Conservation (phyloP, 2,888 invertebrate species). For the Drosophila dives region DNA sequence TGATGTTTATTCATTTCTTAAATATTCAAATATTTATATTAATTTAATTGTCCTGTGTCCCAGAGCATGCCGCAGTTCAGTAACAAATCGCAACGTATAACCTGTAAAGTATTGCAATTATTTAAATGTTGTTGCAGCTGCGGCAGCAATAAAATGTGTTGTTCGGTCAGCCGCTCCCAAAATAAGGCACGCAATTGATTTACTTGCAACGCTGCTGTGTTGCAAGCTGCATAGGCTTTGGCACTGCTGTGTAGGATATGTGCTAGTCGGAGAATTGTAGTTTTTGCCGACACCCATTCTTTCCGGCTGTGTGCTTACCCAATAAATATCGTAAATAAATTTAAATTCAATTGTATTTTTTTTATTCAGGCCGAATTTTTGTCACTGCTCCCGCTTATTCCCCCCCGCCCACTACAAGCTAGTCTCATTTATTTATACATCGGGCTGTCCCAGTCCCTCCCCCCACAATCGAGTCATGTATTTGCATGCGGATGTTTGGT, state of each 20-base stretch:
- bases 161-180: conserved; percentile 12
- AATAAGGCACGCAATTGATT: conserved; percentile 37
- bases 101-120: conserved; percentile 1
- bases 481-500: conserved; percentile 14
- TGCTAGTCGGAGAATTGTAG: conserved; percentile 10
- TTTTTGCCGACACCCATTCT: neutral
- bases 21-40: neutral
- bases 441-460: neutral
- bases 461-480: conserved; percentile 10
- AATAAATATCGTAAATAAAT: conserved; percentile 68
- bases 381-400: neutral
- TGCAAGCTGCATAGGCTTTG: conserved; percentile 3
- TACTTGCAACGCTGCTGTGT: neutral
- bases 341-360: conserved; percentile 61
- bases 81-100: conserved; percentile 4
- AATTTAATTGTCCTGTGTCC: neutral
- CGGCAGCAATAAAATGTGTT: conserved; percentile 50
- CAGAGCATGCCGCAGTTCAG: conserved; percentile 18
- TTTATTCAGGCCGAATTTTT: conserved; percentile 37
- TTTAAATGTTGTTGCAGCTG: conserved; percentile 19
- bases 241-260: conserved; percentile 19
- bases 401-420: conserved; percentile 1
- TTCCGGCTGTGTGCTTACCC: conserved; percentile 30
- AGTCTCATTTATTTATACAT: conserved; percentile 39
- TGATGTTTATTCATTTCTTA: neutral